These are phyloP conservation scores for Actinopyga echinites DNA, from an alignment of 53 echinoderm and acorn worm species.

Conservation along the genomic window DNA sequence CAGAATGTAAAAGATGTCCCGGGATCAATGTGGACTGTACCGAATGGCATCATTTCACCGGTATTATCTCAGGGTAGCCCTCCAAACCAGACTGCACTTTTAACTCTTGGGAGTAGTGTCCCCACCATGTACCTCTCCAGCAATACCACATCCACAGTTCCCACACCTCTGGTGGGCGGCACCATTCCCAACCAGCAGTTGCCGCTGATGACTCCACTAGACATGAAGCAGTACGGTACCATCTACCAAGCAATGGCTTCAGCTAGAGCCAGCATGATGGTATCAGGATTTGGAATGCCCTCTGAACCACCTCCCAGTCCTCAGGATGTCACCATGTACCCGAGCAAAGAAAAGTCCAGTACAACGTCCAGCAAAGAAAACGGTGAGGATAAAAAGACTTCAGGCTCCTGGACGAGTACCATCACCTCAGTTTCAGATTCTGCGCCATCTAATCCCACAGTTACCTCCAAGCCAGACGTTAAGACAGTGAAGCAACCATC, in stretches of 20 bases:
- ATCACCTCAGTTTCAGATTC: not conserved
- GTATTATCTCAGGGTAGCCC: constrained; percentile 7
- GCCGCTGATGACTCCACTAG: constrained; percentile 74
- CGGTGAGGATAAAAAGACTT: not conserved
- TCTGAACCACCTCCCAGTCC: constrained; percentile 86
- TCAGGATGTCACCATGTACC: constrained; percentile 91
- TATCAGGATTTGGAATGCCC: constrained; percentile 45
- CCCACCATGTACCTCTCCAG: constrained; percentile 39
- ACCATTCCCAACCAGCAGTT: constrained; percentile 8
- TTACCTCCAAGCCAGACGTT: not conserved
- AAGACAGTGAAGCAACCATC: constrained; percentile 17
- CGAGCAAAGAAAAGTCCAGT: constrained; percentile 44
- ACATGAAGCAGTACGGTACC: constrained; percentile 70
- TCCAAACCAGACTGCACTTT: constrained; percentile 5
- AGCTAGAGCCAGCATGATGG: constrained; percentile 65
- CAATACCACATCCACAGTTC: constrained; percentile 19
- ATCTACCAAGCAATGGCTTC: constrained; percentile 71
- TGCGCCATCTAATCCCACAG: not conserved
- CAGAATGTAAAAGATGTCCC: not conserved
- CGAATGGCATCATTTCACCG: not conserved
- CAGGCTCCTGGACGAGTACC: not conserved
- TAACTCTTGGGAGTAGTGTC: constrained; percentile 11
- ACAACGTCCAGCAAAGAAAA: not conserved
- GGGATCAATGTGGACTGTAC: not conserved
- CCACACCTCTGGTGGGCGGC: constrained; percentile 19